phyloP scores from a whole-genome alignment of 2,797 vertebrate genomes.

The Paramormyrops hopkinsi region DNA sequence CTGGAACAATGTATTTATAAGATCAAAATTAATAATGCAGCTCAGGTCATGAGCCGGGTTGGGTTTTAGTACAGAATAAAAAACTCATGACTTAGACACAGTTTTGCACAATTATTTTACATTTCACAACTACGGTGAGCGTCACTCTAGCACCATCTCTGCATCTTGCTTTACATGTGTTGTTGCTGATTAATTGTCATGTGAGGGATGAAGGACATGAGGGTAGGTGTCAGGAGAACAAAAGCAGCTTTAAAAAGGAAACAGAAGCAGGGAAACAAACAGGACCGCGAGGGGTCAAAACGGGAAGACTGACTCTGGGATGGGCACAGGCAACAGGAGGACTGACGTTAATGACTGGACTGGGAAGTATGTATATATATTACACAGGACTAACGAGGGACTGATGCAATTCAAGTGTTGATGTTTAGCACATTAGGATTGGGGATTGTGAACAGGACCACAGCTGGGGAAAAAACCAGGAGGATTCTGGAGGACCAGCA shows the following conservation, averaged over 20 bases:
- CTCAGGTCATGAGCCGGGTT: not conserved
- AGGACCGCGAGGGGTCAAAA: not conserved
- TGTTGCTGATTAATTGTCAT: not conserved
- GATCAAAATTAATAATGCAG: not conserved
- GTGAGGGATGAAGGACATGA: not conserved
- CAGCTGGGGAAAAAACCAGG: not conserved
- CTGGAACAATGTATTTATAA: not conserved
- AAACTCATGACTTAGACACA: not conserved
- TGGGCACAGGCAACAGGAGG: not conserved
- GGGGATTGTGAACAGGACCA: not conserved
- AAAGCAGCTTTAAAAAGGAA: not conserved
- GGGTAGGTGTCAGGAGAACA: not conserved
- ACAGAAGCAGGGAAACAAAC: not conserved
- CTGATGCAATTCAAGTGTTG: too few relatives aligned
- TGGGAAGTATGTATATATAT: not conserved
- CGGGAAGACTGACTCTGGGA: not conserved
- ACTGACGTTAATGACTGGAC: not conserved
- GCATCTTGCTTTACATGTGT: not conserved
- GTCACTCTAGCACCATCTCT: not conserved
- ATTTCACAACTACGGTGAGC: not conserved
- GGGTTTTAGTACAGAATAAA: not conserved
- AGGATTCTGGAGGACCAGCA: not conserved
- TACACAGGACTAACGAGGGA: too few relatives aligned
- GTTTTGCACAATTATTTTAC: not conserved
- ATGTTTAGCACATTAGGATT: not conserved